Evolutionary conservation across 1,140 invertebrate genomes (phyloP), one percentile per base, ranked within the genome.

Genomic region (Hylaeus anthracinus): DNA sequence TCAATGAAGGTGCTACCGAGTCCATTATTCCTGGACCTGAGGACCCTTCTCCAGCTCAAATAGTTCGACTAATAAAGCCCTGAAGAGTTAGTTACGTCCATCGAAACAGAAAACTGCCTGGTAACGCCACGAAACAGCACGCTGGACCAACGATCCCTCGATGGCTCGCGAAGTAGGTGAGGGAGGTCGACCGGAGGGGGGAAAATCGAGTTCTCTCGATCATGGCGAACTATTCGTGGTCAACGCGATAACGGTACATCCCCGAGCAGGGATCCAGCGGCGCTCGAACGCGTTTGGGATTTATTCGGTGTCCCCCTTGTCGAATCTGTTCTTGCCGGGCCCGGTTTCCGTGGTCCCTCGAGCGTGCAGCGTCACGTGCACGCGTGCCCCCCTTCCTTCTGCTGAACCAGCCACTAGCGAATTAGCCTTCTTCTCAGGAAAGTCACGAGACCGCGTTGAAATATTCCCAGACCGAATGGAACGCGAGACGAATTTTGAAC

Each of bases 161-260:
- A 81, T 53, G 55, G 12, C 41, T 39, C 41, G 45, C 56, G 66
- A 85, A 82, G 83, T 79, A 85, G 78, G 85, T 85, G 84, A 86
- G 70, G 45, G 69, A 66, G 70, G 26, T 61, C 67, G 48, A 10
- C 48, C 41, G 61, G 70, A 63, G 12, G 55, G 39, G 10, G 0
- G 41, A 37, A 77, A 87, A 80, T 86, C 75, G 64, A 60, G 71
- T 71, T 73, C 74, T 79, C 73, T 83, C 79, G 81, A 86, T 86
- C 85, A 71, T 74, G 75, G 55, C 55, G 71, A 77, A 86, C 85
- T 87, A 87, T 86, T 86, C 84, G 86, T 83, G 81, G 81, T 26
- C 81, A 79, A 79, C 64, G 77, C 67, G 41, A 15, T 87, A 87
- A 87, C 85, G 85, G 85, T 83, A 86, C 55, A 66, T 67, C 64